Evolutionary conservation across 2,888 invertebrate species (phyloP).

Genomic region (Chrysolina oricalcia): DNA sequence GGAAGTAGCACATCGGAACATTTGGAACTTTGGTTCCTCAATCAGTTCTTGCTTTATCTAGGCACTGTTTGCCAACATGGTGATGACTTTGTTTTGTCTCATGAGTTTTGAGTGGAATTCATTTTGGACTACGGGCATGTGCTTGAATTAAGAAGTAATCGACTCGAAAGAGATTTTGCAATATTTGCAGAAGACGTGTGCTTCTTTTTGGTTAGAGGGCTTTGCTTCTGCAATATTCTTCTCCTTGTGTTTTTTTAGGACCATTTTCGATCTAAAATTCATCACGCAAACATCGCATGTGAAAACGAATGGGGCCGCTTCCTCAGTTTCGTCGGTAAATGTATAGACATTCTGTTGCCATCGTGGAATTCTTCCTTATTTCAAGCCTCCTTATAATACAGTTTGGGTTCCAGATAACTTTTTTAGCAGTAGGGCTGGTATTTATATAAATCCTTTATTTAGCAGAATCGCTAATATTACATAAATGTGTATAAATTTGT

Average conservation of each 20-base stretch:
- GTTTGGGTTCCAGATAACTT: constrained; percentile 69
- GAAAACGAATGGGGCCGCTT: constrained; percentile 57
- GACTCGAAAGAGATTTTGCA: constrained; percentile 65
- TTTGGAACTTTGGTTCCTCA: constrained; percentile 63
- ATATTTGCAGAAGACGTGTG: constrained; percentile 64
- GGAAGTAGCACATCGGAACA: constrained; percentile 65
- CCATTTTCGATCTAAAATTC: constrained; percentile 68
- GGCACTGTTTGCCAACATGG: constrained; percentile 28
- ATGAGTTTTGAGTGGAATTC: constrained; percentile 66
- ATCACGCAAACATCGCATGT: constrained; percentile 71
- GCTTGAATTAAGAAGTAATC: constrained; percentile 59
- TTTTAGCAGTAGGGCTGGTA: constrained; percentile 62
- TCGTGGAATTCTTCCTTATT: constrained; percentile 74
- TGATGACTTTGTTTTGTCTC: constrained; percentile 42
- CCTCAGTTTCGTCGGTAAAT: constrained; percentile 51
- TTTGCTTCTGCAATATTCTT: constrained; percentile 59
- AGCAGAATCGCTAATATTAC: no score
- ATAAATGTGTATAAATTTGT: no score
- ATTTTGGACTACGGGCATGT: constrained; percentile 64
- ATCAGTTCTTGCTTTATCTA: constrained; percentile 52
- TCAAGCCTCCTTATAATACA: constrained; percentile 76
- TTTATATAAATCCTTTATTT: no score
- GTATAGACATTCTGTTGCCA: constrained; percentile 52
- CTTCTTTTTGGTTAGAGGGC: constrained; percentile 30
- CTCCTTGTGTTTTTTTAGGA: constrained; percentile 69